A percentile compares a stretch with the other conserved stretches of the same genome.
Conservation (phyloP, 2,888 invertebrate genomes). For the Icerya purchasi region DNA sequence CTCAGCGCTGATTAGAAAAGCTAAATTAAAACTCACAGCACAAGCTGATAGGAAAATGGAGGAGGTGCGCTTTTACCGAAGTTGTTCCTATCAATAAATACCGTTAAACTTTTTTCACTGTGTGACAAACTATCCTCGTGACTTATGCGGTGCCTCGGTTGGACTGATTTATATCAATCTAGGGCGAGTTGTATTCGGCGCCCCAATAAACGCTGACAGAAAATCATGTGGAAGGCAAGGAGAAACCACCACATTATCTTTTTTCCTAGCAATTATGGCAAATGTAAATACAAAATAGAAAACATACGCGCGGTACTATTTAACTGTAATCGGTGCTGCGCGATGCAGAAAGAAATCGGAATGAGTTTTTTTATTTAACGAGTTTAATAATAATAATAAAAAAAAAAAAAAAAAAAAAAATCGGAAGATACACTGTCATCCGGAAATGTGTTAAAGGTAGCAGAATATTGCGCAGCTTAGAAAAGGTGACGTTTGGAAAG, state of each 20-base stretch:
- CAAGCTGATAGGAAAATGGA: neutral
- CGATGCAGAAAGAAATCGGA: too few species aligned
- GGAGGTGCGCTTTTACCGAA: neutral
- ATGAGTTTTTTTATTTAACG: too few species aligned
- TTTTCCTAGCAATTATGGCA: too few species aligned
- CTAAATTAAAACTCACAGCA: neutral
- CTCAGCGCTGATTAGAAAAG: neutral
- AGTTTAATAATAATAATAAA: too few species aligned
- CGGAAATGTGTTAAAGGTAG: too few species aligned
- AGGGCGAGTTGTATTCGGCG: neutral
- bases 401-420: too few species aligned
- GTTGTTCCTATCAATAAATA: neutral
- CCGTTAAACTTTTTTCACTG: neutral
- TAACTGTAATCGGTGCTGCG: too few species aligned
- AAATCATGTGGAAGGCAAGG: neutral
- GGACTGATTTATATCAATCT: neutral
- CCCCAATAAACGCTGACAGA: neutral
- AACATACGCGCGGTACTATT: too few species aligned
- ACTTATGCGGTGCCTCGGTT: neutral
- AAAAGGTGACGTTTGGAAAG: too few species aligned
- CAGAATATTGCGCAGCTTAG: too few species aligned
- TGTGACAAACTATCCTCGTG: neutral
- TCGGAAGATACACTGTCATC: too few species aligned
- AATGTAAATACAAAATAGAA: too few species aligned
- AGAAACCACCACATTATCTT: neutral